phyloP scores from a whole-genome alignment of 2,113 vertebrate genomes.

The Pongo abelii region DNA sequence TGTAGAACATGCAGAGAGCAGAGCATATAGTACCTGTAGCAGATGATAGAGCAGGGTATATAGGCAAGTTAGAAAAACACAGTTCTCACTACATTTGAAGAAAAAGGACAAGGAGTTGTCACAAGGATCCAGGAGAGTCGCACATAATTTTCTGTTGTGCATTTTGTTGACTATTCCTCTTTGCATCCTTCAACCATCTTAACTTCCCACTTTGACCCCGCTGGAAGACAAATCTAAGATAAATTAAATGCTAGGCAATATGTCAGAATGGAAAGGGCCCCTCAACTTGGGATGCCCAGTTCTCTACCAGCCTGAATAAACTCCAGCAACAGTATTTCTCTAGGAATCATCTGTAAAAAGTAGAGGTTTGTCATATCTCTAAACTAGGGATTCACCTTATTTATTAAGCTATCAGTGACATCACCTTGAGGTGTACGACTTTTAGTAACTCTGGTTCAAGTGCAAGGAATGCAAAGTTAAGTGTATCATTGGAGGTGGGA shows the following conservation, averaged over 20 bases:
- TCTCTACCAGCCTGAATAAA: neutral
- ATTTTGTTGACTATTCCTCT: neutral
- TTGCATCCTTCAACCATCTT: neutral
- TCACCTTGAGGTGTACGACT: neutral
- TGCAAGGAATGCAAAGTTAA: neutral
- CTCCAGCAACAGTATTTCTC: neutral
- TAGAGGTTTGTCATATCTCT: neutral
- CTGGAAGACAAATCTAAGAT: neutral
- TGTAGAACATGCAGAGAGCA: neutral
- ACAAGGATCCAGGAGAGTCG: neutral
- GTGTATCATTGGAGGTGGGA: neutral
- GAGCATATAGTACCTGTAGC: neutral
- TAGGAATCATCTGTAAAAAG: neutral
- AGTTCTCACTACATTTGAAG: neutral
- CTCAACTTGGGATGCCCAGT: fast-evolving
- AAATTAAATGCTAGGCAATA: neutral
- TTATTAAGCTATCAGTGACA: neutral
- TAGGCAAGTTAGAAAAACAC: conserved; percentile 1
- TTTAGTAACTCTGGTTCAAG: neutral
- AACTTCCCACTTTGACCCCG: neutral
- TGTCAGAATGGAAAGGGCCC: neutral
- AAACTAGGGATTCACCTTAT: neutral
- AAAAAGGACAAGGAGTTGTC: neutral
- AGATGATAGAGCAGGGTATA: neutral
- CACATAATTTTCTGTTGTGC: neutral